A percentile compares a stretch with the other conserved stretches of the same genome.
These are phyloP conservation scores for Irena cyanogastra DNA, from an alignment of 2,113 vertebrate species.

Conservation along the genomic window DNA sequence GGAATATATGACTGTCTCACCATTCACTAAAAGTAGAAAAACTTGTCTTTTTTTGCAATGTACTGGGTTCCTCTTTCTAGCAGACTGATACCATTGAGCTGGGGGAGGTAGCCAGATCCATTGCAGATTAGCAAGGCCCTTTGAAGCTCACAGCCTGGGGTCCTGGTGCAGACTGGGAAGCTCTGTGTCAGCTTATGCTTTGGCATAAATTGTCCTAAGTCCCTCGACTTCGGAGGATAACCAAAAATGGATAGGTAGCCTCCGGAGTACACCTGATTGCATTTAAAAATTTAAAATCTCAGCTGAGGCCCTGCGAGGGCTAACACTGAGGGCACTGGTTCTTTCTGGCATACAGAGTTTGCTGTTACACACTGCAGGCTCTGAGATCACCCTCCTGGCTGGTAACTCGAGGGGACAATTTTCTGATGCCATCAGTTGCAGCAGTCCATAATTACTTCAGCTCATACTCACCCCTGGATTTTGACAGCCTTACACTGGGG, in stretches of 20 bases:
- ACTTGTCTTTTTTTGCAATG: background rate
- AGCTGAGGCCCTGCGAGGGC: background rate
- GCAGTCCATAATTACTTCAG: background rate
- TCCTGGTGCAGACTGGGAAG: background rate
- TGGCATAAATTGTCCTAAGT: background rate
- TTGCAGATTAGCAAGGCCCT: background rate
- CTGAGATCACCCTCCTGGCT: background rate
- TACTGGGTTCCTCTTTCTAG: background rate
- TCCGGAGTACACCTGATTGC: background rate
- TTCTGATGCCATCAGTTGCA: background rate
- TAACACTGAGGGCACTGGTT: fast-evolving
- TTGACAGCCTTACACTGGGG: background rate
- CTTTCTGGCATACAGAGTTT: background rate
- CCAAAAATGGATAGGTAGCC: background rate
- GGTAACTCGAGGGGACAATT: background rate
- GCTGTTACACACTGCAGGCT: background rate
- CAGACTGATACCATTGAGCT: background rate
- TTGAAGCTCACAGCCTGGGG: background rate
- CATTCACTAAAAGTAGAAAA: background rate
- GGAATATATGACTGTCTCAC: background rate
- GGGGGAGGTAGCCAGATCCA: background rate
- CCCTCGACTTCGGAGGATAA: background rate
- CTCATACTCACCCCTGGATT: background rate
- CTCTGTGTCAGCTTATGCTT: background rate
- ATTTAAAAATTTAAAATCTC: background rate